phyloP scores from a whole-genome alignment of 2,113 vertebrate species.

The Chamaetylas fuelleborni region DNA sequence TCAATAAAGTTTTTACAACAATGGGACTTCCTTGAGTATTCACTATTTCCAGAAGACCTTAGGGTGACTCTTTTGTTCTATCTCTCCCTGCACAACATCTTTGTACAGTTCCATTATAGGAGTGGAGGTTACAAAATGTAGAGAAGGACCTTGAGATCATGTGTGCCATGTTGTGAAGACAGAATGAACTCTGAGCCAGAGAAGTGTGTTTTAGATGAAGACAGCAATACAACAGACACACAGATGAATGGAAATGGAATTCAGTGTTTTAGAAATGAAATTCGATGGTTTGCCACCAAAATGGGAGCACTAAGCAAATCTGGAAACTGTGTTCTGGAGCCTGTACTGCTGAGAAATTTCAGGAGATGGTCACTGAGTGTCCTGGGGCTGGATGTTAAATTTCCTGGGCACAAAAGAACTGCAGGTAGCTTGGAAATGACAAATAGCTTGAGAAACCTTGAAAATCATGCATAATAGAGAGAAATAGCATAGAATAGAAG shows the following conservation, averaged over 20 bases:
- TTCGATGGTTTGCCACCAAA: not conserved
- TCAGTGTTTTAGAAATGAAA: not conserved
- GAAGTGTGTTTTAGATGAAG: not conserved
- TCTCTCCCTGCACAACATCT: not conserved
- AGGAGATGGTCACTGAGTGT: not conserved
- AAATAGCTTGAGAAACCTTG: not conserved
- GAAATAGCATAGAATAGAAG: not conserved
- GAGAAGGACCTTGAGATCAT: accelerated
- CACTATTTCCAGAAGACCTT: not conserved
- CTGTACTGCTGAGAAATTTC: not conserved
- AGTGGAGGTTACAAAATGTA: not conserved
- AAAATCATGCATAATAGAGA: not conserved
- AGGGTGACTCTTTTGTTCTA: not conserved
- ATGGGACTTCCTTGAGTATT: not conserved
- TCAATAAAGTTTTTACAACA: not conserved
- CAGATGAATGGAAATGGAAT: not conserved
- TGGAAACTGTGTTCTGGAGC: not conserved
- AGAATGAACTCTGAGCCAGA: not conserved
- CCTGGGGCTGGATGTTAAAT: not conserved
- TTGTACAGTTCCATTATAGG: not conserved
- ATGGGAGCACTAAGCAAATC: not conserved
- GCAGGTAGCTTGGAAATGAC: not conserved
- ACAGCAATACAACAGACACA: not conserved
- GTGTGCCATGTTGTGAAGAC: not conserved
- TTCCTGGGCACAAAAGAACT: not conserved